Evolutionary conservation across 92 coral and sea anemone species (phyloP).

Genomic region (Isaurus tuberculatus): DNA sequence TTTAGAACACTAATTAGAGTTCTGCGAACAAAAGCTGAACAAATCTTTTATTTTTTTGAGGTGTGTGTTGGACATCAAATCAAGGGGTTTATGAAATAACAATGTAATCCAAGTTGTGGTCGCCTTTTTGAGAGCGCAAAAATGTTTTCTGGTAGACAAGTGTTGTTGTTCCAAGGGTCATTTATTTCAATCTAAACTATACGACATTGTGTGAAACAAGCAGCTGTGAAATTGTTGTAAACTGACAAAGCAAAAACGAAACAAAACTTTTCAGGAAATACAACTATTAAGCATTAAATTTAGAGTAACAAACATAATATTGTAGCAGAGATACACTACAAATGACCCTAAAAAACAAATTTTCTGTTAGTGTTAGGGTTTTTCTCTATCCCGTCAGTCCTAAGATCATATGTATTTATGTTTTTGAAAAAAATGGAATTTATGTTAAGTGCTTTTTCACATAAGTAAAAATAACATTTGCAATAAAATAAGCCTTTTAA

Average conservation of each 20-base stretch:
- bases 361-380: neutral
- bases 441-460: no score
- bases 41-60: slow-evolving; percentile 27
- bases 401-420: no score
- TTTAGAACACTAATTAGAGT: slow-evolving; percentile 28
- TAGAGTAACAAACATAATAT: slow-evolving; percentile 1
- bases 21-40: slow-evolving; percentile 32
- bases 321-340: neutral
- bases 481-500: no score
- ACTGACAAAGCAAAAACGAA: slow-evolving; percentile 6
- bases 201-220: slow-evolving; percentile 34
- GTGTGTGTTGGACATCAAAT: slow-evolving; percentile 29
- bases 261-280: slow-evolving; percentile 33
- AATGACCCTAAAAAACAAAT: slow-evolving; percentile 17
- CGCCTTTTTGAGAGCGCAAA: slow-evolving; percentile 14
- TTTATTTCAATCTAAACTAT: slow-evolving; percentile 30
- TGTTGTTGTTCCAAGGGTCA: slow-evolving; percentile 31
- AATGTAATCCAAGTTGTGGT: slow-evolving; percentile 21
- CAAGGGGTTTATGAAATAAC: slow-evolving; percentile 1
- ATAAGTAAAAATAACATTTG: no score
- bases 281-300: slow-evolving; percentile 7
- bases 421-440: no score
- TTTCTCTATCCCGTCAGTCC: no score
- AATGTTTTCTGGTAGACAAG: slow-evolving; percentile 11
- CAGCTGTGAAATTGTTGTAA: slow-evolving; percentile 38